phyloP scores from a whole-genome alignment of 2,888 invertebrate genomes.

The Tethea ocularis region DNA sequence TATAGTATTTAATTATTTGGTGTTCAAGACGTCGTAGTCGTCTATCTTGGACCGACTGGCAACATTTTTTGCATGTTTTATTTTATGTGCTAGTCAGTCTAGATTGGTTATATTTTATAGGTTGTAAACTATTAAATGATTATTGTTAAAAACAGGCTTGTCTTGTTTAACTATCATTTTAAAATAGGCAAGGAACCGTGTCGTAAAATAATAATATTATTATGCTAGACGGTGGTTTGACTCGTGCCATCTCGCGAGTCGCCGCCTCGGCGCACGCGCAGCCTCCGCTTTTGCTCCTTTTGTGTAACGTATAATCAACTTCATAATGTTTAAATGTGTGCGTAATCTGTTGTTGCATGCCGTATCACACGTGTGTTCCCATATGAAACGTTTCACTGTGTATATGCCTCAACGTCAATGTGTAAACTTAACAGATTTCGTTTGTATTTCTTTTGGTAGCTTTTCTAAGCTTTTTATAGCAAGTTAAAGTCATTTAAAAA shows the following conservation, averaged over 20 bases:
- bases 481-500: constrained; percentile 21
- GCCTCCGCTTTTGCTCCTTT: constrained; percentile 79
- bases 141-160: constrained; percentile 14
- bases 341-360: constrained; percentile 45
- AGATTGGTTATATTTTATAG: neutral
- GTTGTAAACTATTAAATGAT: neutral
- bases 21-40: neutral
- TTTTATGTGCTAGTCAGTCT: neutral
- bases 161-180: constrained; percentile 18
- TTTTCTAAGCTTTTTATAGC: constrained; percentile 23
- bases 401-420: constrained; percentile 19
- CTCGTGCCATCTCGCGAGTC: constrained; percentile 79
- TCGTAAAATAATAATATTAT: constrained; percentile 39
- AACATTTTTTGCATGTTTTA: neutral
- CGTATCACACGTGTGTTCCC: constrained; percentile 50
- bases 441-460: constrained; percentile 39
- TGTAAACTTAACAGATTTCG: constrained; percentile 37
- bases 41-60: neutral
- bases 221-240: constrained; percentile 53
- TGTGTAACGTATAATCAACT: constrained; percentile 72
- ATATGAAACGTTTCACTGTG: constrained; percentile 27
- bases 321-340: constrained; percentile 53
- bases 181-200: constrained; percentile 30
- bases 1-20: constrained; percentile 9
- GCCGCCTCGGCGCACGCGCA: constrained; percentile 75